Conservation (phyloP, 2,797 vertebrate species). For the Eutrigla gurnardus region DNA sequence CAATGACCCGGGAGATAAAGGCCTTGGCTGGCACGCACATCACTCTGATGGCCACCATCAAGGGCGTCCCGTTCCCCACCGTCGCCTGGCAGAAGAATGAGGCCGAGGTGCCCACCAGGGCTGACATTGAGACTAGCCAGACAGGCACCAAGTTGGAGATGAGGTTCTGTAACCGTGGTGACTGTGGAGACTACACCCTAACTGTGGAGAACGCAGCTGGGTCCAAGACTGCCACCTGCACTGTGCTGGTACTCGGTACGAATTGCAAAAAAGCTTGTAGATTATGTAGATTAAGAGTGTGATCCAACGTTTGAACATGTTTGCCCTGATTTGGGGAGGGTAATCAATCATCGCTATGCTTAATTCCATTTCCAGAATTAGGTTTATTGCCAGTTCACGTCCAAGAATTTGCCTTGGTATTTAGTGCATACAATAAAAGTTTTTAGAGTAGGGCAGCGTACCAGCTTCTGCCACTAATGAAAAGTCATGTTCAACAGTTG, state of each 20-base stretch:
- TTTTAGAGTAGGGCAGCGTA: not conserved
- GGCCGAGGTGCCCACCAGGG: slow-evolving; percentile 91
- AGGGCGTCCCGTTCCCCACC: slow-evolving; percentile 94
- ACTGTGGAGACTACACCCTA: slow-evolving; percentile 94
- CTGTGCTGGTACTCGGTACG: slow-evolving; percentile 93
- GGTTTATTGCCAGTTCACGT: not conserved
- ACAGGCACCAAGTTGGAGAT: slow-evolving; percentile 94
- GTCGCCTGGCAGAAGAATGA: slow-evolving; percentile 97
- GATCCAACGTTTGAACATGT: not conserved
- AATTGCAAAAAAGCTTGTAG: not conserved
- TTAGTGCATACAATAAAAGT: not conserved
- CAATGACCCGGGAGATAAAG: slow-evolving; percentile 94
- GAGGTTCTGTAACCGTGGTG: slow-evolving; percentile 91
- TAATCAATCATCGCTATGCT: not conserved
- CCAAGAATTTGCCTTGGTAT: not conserved
- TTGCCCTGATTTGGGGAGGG: not conserved
- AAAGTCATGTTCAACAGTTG: not conserved
- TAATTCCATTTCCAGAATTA: not conserved
- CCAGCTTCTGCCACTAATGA: not conserved
- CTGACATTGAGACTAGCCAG: slow-evolving; percentile 92
- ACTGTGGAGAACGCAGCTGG: slow-evolving; percentile 95
- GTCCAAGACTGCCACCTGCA: slow-evolving; percentile 94
- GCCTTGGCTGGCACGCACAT: slow-evolving; percentile 93
- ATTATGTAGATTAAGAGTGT: not conserved
- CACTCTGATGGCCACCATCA: slow-evolving; percentile 92